Evolutionary conservation across 2,888 invertebrate genomes (phyloP), one percentile per base, ranked within the genome.

Genomic region (Homarus gammarus): DNA sequence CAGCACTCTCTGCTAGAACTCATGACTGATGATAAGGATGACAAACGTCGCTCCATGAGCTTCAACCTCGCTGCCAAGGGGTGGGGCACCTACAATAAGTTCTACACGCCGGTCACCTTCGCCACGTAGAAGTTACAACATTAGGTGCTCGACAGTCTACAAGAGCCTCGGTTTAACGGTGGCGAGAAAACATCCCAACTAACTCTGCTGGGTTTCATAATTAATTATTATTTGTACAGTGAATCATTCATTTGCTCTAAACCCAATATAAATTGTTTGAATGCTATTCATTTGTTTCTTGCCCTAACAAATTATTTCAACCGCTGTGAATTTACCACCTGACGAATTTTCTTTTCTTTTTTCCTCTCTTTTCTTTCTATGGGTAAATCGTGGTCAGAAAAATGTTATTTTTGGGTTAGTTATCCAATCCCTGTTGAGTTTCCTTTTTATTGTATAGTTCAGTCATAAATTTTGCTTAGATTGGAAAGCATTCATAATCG

Each of bases 11-110:
- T 89, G 36, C 61, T 84, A 44, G 84, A 84, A 15, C 38, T 86
- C 78, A 22, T 0, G 27, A 10, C 10, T 8, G 56, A 44, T 1
- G 70, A 89, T 36, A 12, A 44, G n/a, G 36, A 18, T 2, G 87
- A 92, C 33, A 92, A 89, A 70, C 90, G 92, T 44, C 89, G 85
- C 40, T 90, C 90, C 22, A 51, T 70, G 36, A 92, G 84, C 90
- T 92, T 91, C 84, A 92, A 92, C 82, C 78, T 91, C 27, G 92
- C 92, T 1, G 89, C 92, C 38, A 90, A 89, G 64, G 92, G 92
- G 33, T 92, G 91, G 91, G 91, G 91, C 40, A 91, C 91, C 40
- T 88, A 88, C 78, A 84, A 87, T 77, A 84, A 84, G 68, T 90
- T 89, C 88, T 92, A 92, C 84, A 84, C 73, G 56, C 91, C 92